A percentile compares a stretch with the other conserved stretches of the same genome.
Evolutionary conservation across 1,140 invertebrate species (phyloP).

Genomic region (Eufriesea mexicana): DNA sequence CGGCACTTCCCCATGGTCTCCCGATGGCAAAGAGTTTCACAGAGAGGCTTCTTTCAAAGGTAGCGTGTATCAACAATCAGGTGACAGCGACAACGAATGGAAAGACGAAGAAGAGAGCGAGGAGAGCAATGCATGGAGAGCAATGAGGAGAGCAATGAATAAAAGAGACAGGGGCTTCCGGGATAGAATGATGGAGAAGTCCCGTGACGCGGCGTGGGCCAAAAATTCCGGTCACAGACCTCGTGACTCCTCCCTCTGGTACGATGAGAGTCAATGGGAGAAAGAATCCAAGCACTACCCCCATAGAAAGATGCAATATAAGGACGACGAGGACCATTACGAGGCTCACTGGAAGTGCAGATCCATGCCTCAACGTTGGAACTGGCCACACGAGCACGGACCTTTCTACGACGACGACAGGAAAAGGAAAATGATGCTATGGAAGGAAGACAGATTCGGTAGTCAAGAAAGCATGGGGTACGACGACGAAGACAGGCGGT

Average conservation of each 20-base stretch:
- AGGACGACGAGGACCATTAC: slow-evolving; percentile 79
- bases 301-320: slow-evolving; percentile 75
- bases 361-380: slow-evolving; percentile 73
- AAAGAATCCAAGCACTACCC: slow-evolving; percentile 76
- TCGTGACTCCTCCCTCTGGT: slow-evolving; percentile 75
- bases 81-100: slow-evolving; percentile 81
- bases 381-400: slow-evolving; percentile 64
- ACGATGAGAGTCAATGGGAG: slow-evolving; percentile 79
- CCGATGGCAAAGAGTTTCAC: slow-evolving; percentile 87
- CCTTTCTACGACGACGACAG: slow-evolving; percentile 79
- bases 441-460: slow-evolving; percentile 82
- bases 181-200: slow-evolving; percentile 72
- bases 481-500: slow-evolving; percentile 79
- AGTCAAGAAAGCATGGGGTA: slow-evolving; percentile 83
- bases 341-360: slow-evolving; percentile 78
- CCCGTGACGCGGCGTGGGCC: slow-evolving; percentile 69
- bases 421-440: slow-evolving; percentile 73
- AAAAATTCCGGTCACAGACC: slow-evolving; percentile 68
- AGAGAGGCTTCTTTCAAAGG: slow-evolving; percentile 75
- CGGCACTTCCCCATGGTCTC: slow-evolving; percentile 88
- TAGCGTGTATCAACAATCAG: slow-evolving; percentile 72
- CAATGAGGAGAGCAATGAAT: slow-evolving; percentile 75
- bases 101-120: slow-evolving; percentile 80
- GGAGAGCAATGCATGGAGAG: slow-evolving; percentile 79
- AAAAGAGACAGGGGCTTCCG: slow-evolving; percentile 74